phyloP scores from a whole-genome alignment of 1,140 invertebrate species.

The Ceratina australensis region DNA sequence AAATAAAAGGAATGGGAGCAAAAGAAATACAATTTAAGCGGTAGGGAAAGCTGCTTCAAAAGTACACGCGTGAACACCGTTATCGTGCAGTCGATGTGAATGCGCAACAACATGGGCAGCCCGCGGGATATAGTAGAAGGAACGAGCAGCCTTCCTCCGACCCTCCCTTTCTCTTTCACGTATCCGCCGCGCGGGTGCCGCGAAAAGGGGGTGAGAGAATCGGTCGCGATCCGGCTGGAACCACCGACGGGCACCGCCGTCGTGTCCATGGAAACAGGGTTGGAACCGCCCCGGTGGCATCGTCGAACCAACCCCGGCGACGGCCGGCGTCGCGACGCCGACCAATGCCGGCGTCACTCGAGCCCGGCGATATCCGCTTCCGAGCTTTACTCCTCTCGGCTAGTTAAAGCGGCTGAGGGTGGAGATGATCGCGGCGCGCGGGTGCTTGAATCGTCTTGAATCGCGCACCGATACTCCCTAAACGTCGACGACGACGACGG shows the following conservation, averaged over 20 bases:
- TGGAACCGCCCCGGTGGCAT: slow-evolving; percentile 52
- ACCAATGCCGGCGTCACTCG: slow-evolving; percentile 58
- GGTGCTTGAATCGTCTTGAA: slow-evolving; percentile 59
- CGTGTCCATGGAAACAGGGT: slow-evolving; percentile 67
- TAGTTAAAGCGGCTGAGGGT: slow-evolving; percentile 48
- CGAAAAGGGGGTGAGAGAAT: neutral
- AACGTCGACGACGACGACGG: slow-evolving; percentile 30
- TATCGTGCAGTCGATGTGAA: slow-evolving; percentile 47
- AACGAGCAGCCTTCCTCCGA: slow-evolving; percentile 20
- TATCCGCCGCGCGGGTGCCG: no score
- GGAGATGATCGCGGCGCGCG: slow-evolving; percentile 52
- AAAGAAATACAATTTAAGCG: slow-evolving; percentile 45
- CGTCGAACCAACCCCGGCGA: slow-evolving; percentile 61
- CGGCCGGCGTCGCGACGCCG: slow-evolving; percentile 56
- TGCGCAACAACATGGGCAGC: slow-evolving; percentile 47
- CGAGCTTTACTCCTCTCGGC: slow-evolving; percentile 40
- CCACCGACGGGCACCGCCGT: slow-evolving; percentile 43
- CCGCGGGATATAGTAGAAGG: slow-evolving; percentile 28
- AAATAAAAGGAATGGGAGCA: neutral
- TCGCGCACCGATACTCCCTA: slow-evolving; percentile 64
- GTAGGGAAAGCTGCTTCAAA: slow-evolving; percentile 31
- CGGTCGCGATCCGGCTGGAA: neutral
- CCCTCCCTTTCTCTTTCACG: neutral
- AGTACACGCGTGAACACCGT: slow-evolving; percentile 42
- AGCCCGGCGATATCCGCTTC: slow-evolving; percentile 36